Evolutionary conservation across 1,140 invertebrate genomes (phyloP), one percentile per base, ranked within the genome.

Genomic region (Chironomus tepperi): DNA sequence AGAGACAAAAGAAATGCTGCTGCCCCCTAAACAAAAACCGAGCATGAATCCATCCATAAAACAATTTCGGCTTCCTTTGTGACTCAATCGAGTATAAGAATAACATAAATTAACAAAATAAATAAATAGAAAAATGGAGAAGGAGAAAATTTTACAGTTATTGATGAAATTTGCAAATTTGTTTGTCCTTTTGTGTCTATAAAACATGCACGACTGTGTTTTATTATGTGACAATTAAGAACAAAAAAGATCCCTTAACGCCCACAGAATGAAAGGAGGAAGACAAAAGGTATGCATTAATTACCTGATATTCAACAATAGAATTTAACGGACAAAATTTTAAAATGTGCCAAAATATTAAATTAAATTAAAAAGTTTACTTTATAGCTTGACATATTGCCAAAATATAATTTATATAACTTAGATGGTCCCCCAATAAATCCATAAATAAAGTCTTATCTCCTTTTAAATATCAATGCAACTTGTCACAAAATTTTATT

Each of bases 61-160:
- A 57, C n/a, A 57, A 57, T 57, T 57, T 57, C 47, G 47, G 47
- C 47, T 57, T 57, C n/a, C 47, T 57, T 57, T 57, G 12, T 57
- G 47, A 57, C n/a, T 57, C 47, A 57, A 57, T 57, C 47, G 12
- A 57, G n/a, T 57, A 57, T n/a, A 57, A 57, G 47, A 57, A 57
- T 12, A 57, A 57, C n/a, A 57, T 12, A 57, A 57, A 57, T 57
- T 57, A 57, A n/a, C 47, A 57, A 57, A 57, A 57, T 57, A 57
- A 57, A 57, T 57, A 57, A 57, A 57, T 57, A 57, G 47, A n/a
- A 57, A 57, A 57, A 57, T 57, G n/a, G n/a, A 57, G 12, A 57
- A 57, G n/a, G 12, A 57, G 47, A n/a, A 57, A 57, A 57, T 15
- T 57, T 57, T 57, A 57, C 47, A 12, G 47, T 57, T 57, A 57